Conservation (phyloP, 35 echinoderm and acorn worm species). For the Apostichopus parvimensis region DNA sequence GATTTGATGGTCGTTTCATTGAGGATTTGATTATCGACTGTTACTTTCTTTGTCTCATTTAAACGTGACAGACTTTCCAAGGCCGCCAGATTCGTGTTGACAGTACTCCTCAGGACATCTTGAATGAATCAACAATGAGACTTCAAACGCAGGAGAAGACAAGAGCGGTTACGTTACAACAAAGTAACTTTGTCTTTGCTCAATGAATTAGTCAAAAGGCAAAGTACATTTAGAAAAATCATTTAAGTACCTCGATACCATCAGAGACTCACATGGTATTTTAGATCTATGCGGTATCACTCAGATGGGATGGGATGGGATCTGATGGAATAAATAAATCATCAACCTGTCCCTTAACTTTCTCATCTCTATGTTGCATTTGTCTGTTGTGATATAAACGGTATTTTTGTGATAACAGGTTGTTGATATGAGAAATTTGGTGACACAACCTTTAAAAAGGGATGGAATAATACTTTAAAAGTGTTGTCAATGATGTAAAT, state of each 20-base stretch:
- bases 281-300: too few species aligned
- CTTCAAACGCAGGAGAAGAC: not conserved
- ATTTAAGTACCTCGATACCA: too few species aligned
- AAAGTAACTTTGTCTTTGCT: conserved; percentile 35
- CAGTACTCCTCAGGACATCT: conserved; percentile 82
- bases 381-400: too few species aligned
- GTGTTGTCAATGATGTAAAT: too few species aligned
- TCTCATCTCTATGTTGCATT: too few species aligned
- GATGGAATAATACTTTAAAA: too few species aligned
- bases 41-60: not conserved
- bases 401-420: too few species aligned
- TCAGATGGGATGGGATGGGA: not conserved
- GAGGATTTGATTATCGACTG: too few species aligned
- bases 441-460: too few species aligned
- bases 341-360: not conserved
- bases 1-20: too few species aligned
- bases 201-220: conserved; percentile 37
- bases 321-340: not conserved
- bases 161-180: conserved; percentile 20
- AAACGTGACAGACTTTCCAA: conserved; percentile 78
- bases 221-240: not conserved
- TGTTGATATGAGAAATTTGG: too few species aligned
- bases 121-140: conserved; percentile 50
- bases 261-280: too few species aligned
- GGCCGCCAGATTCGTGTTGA: conserved; percentile 73